A percentile compares a stretch with the other conserved stretches of the same genome.
These are phyloP conservation scores for Chlorodrepanis virens DNA, from an alignment of 2,113 vertebrate species.

Conservation along the genomic window DNA sequence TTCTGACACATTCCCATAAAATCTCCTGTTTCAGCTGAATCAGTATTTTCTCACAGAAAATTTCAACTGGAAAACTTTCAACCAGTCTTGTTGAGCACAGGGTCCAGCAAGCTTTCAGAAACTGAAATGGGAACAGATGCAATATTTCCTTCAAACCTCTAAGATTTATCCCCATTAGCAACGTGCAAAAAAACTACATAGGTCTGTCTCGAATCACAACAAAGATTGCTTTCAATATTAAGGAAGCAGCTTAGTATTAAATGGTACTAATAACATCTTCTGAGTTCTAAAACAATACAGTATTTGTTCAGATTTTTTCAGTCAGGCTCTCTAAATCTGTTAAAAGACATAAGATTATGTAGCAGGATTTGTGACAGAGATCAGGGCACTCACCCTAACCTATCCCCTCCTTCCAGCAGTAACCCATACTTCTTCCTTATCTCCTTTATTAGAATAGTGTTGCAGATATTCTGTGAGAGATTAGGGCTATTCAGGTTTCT, in stretches of 20 bases:
- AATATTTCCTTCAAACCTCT: neutral
- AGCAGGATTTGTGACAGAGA: neutral
- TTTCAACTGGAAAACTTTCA: neutral
- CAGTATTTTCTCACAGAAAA: conserved; percentile 27
- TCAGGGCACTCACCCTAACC: neutral
- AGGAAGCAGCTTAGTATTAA: neutral
- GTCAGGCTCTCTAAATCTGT: neutral
- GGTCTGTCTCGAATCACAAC: neutral
- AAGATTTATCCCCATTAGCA: neutral
- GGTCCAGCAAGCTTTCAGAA: conserved; percentile 27
- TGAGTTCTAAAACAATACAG: neutral
- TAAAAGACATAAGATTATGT: neutral
- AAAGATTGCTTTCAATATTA: neutral
- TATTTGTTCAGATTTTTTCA: neutral
- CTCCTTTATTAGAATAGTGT: neutral
- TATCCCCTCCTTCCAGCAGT: neutral
- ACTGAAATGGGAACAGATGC: conserved; percentile 18
- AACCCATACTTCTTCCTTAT: neutral
- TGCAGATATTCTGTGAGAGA: neutral
- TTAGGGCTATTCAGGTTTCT: neutral
- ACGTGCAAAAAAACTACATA: neutral
- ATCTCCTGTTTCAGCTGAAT: neutral
- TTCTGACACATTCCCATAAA: neutral
- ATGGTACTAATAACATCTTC: neutral
- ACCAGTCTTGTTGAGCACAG: neutral